Base-by-base conservation (phyloP, 2,888 invertebrate species). In the Axea sp. region DNA sequence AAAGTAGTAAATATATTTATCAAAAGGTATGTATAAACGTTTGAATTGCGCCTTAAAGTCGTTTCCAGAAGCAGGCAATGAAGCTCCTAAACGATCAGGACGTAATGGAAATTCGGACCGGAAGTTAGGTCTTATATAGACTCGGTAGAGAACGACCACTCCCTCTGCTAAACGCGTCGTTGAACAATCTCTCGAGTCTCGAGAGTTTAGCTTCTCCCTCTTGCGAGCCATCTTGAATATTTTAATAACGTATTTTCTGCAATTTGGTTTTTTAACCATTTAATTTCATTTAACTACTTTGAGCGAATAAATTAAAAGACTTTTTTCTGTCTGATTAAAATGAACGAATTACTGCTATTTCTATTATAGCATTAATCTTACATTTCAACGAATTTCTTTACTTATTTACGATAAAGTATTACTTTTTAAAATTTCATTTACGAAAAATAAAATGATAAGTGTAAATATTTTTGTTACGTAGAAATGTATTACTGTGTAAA, bases 11-110 rank as follows among this genome's bases (percentile, higher is more conserved):
- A 28, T 7, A 15, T 14, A 59, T 7, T 60, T 39, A 28, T 59
- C 12, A 14, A 53, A 43, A 19, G 22, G 12, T 9, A 2, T 2
- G 22, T 30, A 43, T 28, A 30, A 15, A 5, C 11, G n/a, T 5
- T 30, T 2, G n/a, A 57, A 57, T 2, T 19, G 17, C 47, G 45
- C 26, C 26, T 41, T 9, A 26, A 45, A 35, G 11, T 33, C 72
- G 72, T 72, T 65, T 59, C 51, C 35, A 62, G 72, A 72, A 72
- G 72, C 72, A 43, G 72, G 72, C 45, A 19, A 72, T 72, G 72
- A 39, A 65, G 72, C 72, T 72, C 33, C 72, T 11, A 72, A 69
- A 72, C 72, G 72, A 72, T 64, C 15, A 28, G 51, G 45, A 72
- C 72, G 57, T 43, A 41, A 5, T 64, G 59, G 14, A 9, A 22